Evolutionary conservation across 2,113 vertebrate species (phyloP).

Genomic region (Python bivittatus): DNA sequence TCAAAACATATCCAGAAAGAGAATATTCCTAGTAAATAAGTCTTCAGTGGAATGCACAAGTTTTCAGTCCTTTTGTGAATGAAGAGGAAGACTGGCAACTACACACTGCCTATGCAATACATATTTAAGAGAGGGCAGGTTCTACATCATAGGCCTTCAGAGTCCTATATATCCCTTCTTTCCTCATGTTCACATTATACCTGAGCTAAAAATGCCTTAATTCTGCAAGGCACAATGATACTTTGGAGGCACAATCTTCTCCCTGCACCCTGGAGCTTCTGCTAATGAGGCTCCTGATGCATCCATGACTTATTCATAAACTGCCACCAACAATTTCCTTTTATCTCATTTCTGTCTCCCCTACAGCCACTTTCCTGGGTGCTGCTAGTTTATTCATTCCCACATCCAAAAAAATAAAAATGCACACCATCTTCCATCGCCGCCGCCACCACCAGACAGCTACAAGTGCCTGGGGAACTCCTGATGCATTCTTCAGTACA

Average conservation of each 20-base stretch:
- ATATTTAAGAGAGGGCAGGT: neutral
- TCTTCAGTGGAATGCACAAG: neutral
- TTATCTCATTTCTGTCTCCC: slow-evolving; percentile 16
- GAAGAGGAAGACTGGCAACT: neutral
- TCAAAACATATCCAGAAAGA: neutral
- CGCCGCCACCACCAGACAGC: neutral
- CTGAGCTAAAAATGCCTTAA: neutral
- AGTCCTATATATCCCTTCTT: neutral
- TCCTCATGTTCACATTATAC: neutral
- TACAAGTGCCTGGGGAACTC: neutral
- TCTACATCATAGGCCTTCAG: neutral
- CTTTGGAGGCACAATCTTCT: neutral
- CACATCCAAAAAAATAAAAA: neutral
- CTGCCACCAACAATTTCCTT: slow-evolving; percentile 9
- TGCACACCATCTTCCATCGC: neutral
- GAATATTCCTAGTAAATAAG: neutral
- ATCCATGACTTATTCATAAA: slow-evolving; percentile 31
- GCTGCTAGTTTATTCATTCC: neutral
- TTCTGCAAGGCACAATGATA: neutral
- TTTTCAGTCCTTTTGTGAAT: neutral
- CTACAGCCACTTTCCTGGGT: neutral
- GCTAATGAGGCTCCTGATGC: slow-evolving; percentile 22
- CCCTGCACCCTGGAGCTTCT: neutral
- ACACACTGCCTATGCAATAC: neutral
- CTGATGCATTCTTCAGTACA: neutral